These are phyloP conservation scores for Ophion slaviceki DNA, from an alignment of 2,888 invertebrate genomes.

Conservation along the genomic window DNA sequence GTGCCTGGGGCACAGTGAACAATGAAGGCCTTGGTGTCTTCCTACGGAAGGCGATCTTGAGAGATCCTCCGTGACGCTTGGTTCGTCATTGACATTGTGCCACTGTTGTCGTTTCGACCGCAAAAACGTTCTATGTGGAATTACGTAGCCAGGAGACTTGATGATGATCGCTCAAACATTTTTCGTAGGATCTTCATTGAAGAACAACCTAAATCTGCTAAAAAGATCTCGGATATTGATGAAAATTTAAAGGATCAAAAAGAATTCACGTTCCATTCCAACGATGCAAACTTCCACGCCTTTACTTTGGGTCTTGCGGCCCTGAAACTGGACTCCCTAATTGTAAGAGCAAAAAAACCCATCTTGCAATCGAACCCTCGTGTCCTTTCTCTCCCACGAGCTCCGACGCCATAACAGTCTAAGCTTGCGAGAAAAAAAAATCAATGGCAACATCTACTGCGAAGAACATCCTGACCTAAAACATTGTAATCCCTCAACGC, in stretches of 20 bases:
- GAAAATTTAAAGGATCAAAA: no score
- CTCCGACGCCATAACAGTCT: not conserved
- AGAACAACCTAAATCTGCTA: no score
- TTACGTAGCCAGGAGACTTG: no score
- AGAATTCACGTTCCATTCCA: not conserved
- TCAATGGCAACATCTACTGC: not conserved
- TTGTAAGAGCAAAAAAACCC: not conserved
- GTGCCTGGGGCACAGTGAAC: slow-evolving; percentile 18
- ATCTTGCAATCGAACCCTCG: not conserved
- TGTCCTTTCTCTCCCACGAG: not conserved
- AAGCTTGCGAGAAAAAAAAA: not conserved
- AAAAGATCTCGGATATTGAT: no score
- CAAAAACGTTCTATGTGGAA: no score
- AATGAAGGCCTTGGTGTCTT: slow-evolving; percentile 17
- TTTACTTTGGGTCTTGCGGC: not conserved
- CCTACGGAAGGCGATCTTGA: slow-evolving; percentile 23
- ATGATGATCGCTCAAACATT: no score
- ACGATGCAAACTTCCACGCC: not conserved
- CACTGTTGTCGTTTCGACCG: not conserved
- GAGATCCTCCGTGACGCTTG: slow-evolving; percentile 17
- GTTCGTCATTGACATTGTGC: not conserved
- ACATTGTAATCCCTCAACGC: not conserved
- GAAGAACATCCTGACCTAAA: not conserved
- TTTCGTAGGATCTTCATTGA: no score
- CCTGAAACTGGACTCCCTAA: not conserved